Evolutionary conservation across 37 sponge, comb jelly and placozoan species (phyloP), one percentile per base, ranked within the genome.

Genomic region (Aplysina aerophoba): DNA sequence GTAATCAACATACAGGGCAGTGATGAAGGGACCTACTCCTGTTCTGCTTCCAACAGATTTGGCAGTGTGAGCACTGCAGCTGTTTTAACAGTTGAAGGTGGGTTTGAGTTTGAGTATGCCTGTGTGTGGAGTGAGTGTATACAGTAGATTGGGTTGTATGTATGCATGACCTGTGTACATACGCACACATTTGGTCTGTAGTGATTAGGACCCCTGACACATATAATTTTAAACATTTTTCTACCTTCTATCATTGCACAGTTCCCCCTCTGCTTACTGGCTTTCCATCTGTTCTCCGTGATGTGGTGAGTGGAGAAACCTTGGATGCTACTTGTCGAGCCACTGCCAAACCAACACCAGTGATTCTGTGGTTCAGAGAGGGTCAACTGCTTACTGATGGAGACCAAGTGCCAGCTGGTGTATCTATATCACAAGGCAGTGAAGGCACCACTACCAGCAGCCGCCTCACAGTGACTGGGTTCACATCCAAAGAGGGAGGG

Each of bases 31-130:
- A 24, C 20, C 21, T 75, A 75, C 78, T 41, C 44, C 78, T 75
- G 78, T 41, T 41, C 50, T 40, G 78, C 54, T 36, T 38, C 78
- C n/a, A 75, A 75, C 78, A 75, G 78, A 75, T 75, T n/a, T 75
- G 78, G 78, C 11, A 19, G 25, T 19, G 78, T 40, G 44, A 75
- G 78, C 53, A 75, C 78, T 40, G 37, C 53, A 75, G 78, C 53
- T 75, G 38, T 21, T 24, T 4, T 75, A 25, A 75, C 78, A 40
- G 16, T 75, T 5, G 54, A 40, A 17, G 33, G 78, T 75, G 71
- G 6, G 71, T 30, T 34, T 69, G 31, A 1, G 17, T 6, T 34
- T 69, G 28, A n/a, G n/a, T n/a, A n/a, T n/a, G n/a, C n/a, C n/a
- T n/a, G n/a, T n/a, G n/a, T n/a, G n/a, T n/a, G n/a, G n/a, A n/a